Evolutionary conservation across 2,797 vertebrate species (phyloP).

Genomic region (Clarias fuscus): DNA sequence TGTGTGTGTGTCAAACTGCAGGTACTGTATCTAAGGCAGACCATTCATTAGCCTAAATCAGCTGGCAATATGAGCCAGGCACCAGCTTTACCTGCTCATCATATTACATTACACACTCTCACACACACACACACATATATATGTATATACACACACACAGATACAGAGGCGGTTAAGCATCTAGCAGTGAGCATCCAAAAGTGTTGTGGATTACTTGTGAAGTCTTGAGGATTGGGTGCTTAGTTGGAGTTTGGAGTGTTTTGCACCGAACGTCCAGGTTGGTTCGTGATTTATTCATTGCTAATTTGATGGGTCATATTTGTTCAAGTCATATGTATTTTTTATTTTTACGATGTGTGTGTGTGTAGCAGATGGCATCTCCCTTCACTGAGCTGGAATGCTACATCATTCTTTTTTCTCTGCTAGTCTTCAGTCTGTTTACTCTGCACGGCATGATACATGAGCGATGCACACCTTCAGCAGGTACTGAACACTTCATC

Average conservation of each 20-base stretch:
- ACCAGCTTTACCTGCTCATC: slow-evolving; percentile 40
- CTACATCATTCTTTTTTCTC: slow-evolving; percentile 65
- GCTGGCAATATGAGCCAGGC: slow-evolving; percentile 50
- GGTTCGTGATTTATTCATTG: slow-evolving; percentile 9
- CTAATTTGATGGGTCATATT: background rate
- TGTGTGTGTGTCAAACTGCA: slow-evolving; percentile 3
- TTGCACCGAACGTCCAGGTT: background rate
- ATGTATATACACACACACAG: slow-evolving; percentile 15
- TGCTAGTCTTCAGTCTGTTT: slow-evolving; percentile 71
- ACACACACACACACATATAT: slow-evolving; percentile 17
- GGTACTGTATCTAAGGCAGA: slow-evolving; percentile 40
- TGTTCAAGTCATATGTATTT: background rate
- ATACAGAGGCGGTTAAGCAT: background rate
- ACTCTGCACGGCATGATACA: slow-evolving; percentile 67
- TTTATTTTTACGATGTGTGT: background rate
- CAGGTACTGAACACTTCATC: slow-evolving; percentile 58
- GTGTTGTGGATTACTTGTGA: background rate
- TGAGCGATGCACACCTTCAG: slow-evolving; percentile 48
- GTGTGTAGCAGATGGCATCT: slow-evolving; percentile 62
- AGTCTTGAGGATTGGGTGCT: background rate
- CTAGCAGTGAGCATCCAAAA: background rate
- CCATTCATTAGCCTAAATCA: slow-evolving; percentile 37
- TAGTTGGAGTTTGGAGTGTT: background rate
- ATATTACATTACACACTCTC: slow-evolving; percentile 45
- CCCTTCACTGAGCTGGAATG: slow-evolving; percentile 67